Percentiles rank a stretch among this genome's conserved stretches.
Conservation (phyloP, 2,113 vertebrate species). For the Malurus cyaneus region DNA sequence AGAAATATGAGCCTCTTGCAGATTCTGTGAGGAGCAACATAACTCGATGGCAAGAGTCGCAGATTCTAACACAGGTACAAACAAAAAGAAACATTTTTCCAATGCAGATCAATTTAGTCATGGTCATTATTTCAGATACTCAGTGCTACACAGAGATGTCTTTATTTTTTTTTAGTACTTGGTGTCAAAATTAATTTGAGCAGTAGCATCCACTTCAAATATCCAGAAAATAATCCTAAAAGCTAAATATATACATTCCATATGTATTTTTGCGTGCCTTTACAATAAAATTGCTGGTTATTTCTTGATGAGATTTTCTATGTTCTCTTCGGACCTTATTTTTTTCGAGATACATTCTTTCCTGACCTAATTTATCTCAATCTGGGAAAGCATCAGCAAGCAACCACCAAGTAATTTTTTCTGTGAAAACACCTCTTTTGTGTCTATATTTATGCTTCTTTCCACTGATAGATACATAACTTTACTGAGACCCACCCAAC, state of each 20-base stretch:
- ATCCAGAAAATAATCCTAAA: neutral
- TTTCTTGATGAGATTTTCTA: neutral
- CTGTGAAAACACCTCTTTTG: neutral
- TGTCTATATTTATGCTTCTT: neutral
- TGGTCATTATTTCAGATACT: neutral
- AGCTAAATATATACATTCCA: neutral
- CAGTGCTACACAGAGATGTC: neutral
- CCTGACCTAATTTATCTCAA: neutral
- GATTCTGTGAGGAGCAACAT: neutral
- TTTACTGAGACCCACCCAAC: neutral
- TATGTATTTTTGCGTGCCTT: neutral
- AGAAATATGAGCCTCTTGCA: neutral
- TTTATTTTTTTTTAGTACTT: neutral
- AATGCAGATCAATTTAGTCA: neutral
- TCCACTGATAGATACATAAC: neutral
- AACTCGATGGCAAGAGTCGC: neutral
- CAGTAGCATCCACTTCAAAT: neutral
- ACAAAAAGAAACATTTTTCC: neutral
- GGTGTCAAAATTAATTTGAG: constrained; percentile 25
- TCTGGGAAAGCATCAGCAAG: neutral
- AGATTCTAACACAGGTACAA: neutral
- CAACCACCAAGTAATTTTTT: neutral
- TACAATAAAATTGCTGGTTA: neutral
- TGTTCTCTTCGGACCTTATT: neutral
- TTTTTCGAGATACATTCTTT: neutral